These are phyloP conservation scores for Teleopsis dalmanni DNA, from an alignment of 1,140 invertebrate species.

Conservation along the genomic window DNA sequence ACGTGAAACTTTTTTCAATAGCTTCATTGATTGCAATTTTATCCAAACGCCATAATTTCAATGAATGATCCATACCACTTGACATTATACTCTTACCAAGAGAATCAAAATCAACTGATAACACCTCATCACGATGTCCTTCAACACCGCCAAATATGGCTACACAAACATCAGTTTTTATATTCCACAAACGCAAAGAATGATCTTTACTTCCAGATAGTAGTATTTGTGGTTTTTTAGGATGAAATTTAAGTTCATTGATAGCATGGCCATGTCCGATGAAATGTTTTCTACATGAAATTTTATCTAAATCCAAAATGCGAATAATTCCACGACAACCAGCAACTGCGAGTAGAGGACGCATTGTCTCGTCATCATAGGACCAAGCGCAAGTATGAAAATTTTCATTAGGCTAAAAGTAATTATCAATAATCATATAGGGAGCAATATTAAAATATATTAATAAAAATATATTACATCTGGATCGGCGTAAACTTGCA, in stretches of 20 bases:
- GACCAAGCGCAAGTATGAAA: slow-evolving; percentile 97
- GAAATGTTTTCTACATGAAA: slow-evolving; percentile 85
- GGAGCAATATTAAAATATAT: too few species aligned
- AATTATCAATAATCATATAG: slow-evolving; percentile 41
- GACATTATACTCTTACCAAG: slow-evolving; percentile 84
- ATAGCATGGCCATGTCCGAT: slow-evolving; percentile 83
- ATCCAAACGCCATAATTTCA: slow-evolving; percentile 88
- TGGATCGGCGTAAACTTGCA: slow-evolving; percentile 90
- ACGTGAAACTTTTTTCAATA: slow-evolving; percentile 78
- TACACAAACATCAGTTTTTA: slow-evolving; percentile 88
- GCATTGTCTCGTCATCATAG: slow-evolving; percentile 71
- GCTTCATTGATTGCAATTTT: slow-evolving; percentile 77
- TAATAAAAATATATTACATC: too few species aligned
- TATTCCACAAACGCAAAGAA: slow-evolving; percentile 89
- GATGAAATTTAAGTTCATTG: slow-evolving; percentile 92
- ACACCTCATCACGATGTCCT: slow-evolving; percentile 92
- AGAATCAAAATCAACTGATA: slow-evolving; percentile 90
- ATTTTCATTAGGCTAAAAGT: slow-evolving; percentile 66
- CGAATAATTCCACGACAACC: slow-evolving; percentile 85
- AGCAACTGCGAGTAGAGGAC: slow-evolving; percentile 81
- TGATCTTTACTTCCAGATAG: slow-evolving; percentile 95
- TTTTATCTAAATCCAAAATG: slow-evolving; percentile 73
- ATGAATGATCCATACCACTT: slow-evolving; percentile 95
- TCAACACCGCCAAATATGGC: slow-evolving; percentile 96
- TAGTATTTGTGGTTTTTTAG: slow-evolving; percentile 77